These are phyloP conservation scores for Onthophagus taurus DNA, from an alignment of 1,140 invertebrate species.

Conservation along the genomic window DNA sequence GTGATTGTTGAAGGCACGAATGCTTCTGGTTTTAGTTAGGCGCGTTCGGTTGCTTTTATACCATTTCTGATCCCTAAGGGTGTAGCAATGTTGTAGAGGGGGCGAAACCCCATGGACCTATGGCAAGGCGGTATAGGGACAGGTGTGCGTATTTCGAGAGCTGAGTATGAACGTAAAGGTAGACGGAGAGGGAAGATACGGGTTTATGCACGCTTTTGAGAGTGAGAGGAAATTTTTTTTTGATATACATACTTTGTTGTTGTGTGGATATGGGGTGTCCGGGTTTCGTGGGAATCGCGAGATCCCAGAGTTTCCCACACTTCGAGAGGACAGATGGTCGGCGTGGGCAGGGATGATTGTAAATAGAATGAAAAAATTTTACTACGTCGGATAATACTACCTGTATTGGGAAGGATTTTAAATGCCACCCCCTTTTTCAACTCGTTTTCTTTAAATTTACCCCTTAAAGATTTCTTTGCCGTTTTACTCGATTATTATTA, in stretches of 20 bases:
- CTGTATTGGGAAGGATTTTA: too few species aligned
- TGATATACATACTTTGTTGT: not conserved
- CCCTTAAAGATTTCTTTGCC: too few species aligned
- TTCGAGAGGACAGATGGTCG: conserved; percentile 35
- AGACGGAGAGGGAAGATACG: conserved; percentile 22
- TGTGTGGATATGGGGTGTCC: conserved; percentile 26
- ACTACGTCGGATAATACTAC: too few species aligned
- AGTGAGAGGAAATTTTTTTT: too few species aligned
- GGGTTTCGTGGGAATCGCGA: conserved; percentile 35
- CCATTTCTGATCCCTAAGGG: conserved; percentile 32
- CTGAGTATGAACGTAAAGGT: conserved; percentile 18
- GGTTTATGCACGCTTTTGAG: not conserved
- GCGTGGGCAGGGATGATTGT: too few species aligned
- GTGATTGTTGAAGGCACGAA: conserved; percentile 17
- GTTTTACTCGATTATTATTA: too few species aligned
- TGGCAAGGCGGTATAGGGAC: conserved; percentile 29
- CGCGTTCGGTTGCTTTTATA: conserved; percentile 24
- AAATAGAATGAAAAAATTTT: too few species aligned
- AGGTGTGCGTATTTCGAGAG: conserved; percentile 34
- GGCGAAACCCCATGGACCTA: conserved; percentile 25
- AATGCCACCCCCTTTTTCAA: too few species aligned
- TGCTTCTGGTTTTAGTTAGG: conserved; percentile 17
- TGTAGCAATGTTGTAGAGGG: conserved; percentile 20
- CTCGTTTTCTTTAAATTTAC: too few species aligned
- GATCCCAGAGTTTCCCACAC: conserved; percentile 35